A percentile compares a stretch with the other conserved stretches of the same genome.
Evolutionary conservation across 2,113 vertebrate genomes (phyloP).

Genomic region (Varanus komodoensis): DNA sequence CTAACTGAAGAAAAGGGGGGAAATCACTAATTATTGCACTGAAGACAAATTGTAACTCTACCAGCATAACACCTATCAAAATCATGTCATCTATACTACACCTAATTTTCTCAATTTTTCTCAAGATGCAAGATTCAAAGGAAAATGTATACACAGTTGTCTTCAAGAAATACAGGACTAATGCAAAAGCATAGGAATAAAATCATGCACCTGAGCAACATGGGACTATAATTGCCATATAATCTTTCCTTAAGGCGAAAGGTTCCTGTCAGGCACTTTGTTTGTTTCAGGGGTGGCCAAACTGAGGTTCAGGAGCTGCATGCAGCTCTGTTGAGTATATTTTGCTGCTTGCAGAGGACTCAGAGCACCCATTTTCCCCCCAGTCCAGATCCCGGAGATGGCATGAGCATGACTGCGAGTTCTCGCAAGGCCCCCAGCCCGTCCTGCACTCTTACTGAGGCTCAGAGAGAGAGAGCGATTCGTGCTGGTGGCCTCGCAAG

Average conservation of each 20-base stretch:
- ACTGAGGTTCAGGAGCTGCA: too few species aligned
- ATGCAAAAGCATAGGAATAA: background rate
- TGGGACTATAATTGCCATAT: background rate
- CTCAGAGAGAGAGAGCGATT: too few species aligned
- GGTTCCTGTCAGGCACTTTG: background rate
- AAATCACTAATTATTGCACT: background rate
- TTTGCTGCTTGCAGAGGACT: too few species aligned
- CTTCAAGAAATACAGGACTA: background rate
- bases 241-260: background rate
- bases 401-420: too few species aligned
- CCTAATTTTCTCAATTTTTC: background rate
- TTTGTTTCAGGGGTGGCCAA: too few species aligned
- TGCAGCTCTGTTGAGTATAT: too few species aligned
- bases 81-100: background rate
- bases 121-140: background rate
- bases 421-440: too few species aligned
- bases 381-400: too few species aligned
- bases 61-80: background rate
- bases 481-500: too few species aligned
- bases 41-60: slow-evolving; percentile 2
- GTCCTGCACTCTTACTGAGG: too few species aligned
- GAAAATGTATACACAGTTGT: background rate
- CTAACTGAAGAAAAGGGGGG: background rate
- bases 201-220: too few species aligned
- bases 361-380: too few species aligned